Conservation (phyloP, 2,113 vertebrate genomes). For the Chauna torquata region DNA sequence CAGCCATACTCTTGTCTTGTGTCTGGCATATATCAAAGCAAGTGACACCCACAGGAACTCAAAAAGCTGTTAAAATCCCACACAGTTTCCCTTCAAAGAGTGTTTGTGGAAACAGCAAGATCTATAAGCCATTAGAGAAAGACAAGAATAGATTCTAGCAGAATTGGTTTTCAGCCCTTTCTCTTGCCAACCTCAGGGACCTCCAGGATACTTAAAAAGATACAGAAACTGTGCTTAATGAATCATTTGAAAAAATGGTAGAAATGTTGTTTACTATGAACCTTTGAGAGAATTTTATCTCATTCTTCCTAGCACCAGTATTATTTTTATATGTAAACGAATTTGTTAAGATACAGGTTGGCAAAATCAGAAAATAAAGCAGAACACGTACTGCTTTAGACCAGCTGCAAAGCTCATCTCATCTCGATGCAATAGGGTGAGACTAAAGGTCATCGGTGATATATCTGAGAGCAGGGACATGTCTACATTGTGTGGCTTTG, state of each 20-base stretch:
- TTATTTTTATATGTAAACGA: neutral
- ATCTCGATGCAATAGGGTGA: neutral
- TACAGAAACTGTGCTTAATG: neutral
- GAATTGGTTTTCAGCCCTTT: conserved; percentile 8
- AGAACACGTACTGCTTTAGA: fast-evolving
- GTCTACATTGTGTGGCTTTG: neutral
- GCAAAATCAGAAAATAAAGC: neutral
- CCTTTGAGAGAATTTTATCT: neutral
- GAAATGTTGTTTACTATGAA: neutral
- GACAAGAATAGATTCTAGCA: conserved; percentile 32
- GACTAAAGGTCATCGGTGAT: neutral
- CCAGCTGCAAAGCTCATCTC: neutral
- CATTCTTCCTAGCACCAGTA: neutral
- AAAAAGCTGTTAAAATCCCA: conserved; percentile 43
- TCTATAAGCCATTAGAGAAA: conserved; percentile 54
- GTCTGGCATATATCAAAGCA: conserved; percentile 15
- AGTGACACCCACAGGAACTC: conserved; percentile 13
- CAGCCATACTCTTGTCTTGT: neutral
- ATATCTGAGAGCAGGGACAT: neutral
- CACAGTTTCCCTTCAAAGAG: conserved; percentile 44
- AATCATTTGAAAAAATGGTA: neutral
- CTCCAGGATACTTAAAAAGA: neutral
- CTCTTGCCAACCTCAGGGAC: neutral
- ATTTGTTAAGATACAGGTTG: neutral
- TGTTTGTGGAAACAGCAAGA: conserved; percentile 51